Evolutionary conservation across 2,888 invertebrate species (phyloP), one percentile per base, ranked within the genome.

Genomic region (Notocelia uddmanniana): DNA sequence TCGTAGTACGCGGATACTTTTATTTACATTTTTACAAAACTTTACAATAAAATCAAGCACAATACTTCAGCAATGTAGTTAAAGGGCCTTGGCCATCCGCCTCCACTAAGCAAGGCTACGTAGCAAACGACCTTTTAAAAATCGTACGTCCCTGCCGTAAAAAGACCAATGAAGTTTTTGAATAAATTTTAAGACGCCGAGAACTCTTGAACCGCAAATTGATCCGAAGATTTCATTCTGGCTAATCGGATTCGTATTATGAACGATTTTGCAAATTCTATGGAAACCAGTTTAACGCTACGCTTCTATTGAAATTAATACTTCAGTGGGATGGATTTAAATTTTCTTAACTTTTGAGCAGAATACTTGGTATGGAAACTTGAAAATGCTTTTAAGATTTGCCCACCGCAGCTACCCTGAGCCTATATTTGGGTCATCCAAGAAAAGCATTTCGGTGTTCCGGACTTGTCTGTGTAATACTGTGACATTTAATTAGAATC

Each of bases 221-320:
- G 81, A 85, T 83, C 80, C 78, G 69, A 68, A 81, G 83, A 84
- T 88, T 88, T 85, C 84, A 84, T 85, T 85, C 82, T 77, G 77
- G 77, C 82, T 86, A 87, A 88, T 87, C 84, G 83, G 82, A 84
- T 84, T 85, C 80, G 80, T 83, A 82, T 84, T 85, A 80, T 81
- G 80, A 80, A 76, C 69, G 74, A 83, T 81, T 86, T 85, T 83
- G 83, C 83, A 84, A 84, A 85, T 85, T 86, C 80, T 77, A 77
- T 78, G 80, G 82, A 83, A 84, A 82, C 79, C 79, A 79, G 83
- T 82, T 81, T 79, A 80, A 78, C 81, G 80, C 78, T 74, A 76
- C 74, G 77, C 75, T 78, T 75, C 79, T 76, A 83, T 83, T 85
- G 84, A 85, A 85, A 88, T 85, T 84, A 85, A 86, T 84, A 84